phyloP scores from a whole-genome alignment of 2,888 invertebrate species.

The Hetaerina titia region DNA sequence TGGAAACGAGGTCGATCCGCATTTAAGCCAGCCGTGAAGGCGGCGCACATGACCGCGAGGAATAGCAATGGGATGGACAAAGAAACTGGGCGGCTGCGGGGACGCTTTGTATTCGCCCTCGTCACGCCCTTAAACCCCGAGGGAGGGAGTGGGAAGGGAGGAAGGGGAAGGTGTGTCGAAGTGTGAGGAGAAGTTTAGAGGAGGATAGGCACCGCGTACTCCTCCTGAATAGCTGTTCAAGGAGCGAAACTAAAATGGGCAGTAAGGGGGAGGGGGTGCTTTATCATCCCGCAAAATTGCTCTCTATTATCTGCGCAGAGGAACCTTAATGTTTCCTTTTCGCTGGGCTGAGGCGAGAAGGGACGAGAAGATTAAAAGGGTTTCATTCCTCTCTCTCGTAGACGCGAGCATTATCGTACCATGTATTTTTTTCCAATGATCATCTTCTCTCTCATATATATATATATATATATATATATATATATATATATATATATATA shows the following conservation, averaged over 20 bases:
- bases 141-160: not conserved
- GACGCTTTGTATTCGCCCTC: not conserved
- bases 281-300: not conserved
- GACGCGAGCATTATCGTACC: too few species aligned
- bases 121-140: not conserved
- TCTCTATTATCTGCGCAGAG: not conserved
- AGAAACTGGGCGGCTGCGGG: not conserved
- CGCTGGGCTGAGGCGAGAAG: too few species aligned
- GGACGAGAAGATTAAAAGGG: too few species aligned
- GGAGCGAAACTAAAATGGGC: not conserved
- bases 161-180: not conserved
- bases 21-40: conserved; percentile 10
- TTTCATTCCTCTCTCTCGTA: too few species aligned
- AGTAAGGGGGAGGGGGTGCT: not conserved
- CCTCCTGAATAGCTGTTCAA: not conserved
- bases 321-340: too few species aligned
- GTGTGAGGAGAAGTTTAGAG: not conserved
- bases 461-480: too few species aligned
- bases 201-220: not conserved
- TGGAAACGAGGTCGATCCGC: not conserved
- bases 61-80: not conserved
- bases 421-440: too few species aligned
- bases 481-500: too few species aligned
- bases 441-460: too few species aligned
- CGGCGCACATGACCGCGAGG: not conserved